phyloP scores from a whole-genome alignment of 2,888 invertebrate species.

The Archaeoteleia sp. region DNA sequence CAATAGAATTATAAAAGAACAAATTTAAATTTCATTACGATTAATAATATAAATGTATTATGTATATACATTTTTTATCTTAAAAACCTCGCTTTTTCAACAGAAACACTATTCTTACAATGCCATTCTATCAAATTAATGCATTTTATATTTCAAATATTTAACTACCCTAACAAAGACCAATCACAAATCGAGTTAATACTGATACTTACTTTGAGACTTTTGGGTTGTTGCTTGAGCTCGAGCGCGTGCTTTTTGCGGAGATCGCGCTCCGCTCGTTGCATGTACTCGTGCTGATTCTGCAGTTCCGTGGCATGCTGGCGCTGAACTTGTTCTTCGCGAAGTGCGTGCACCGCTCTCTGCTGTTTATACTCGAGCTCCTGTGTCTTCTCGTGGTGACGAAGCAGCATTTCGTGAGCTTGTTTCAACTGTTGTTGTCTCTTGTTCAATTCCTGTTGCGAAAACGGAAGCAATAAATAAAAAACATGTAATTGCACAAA shows the following conservation, averaged over 20 bases:
- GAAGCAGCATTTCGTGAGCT: constrained; percentile 93
- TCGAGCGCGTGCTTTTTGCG: constrained; percentile 97
- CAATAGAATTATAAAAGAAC: no score
- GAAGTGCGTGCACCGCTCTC: constrained; percentile 92
- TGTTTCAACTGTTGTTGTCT: constrained; percentile 96
- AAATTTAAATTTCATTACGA: no score
- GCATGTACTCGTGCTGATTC: constrained; percentile 98
- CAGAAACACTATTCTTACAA: no score
- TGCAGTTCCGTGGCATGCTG: constrained; percentile 96
- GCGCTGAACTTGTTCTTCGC: constrained; percentile 90
- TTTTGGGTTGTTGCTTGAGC: constrained; percentile 98
- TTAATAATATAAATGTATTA: no score
- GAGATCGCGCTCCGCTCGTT: constrained; percentile 93
- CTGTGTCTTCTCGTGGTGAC: constrained; percentile 98
- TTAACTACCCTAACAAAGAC: not conserved
- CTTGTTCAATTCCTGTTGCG: constrained; percentile 93
- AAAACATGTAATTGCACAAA: no score
- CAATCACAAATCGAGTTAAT: not conserved
- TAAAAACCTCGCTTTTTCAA: no score
- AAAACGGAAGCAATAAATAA: no score
- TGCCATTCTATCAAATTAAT: no score
- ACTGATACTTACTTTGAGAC: constrained; percentile 86
- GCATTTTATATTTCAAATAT: not conserved
- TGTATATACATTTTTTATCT: no score
- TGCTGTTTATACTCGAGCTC: constrained; percentile 97